Base-by-base conservation (phyloP, 1,140 invertebrate species). In the Zaprionus nigranus region DNA sequence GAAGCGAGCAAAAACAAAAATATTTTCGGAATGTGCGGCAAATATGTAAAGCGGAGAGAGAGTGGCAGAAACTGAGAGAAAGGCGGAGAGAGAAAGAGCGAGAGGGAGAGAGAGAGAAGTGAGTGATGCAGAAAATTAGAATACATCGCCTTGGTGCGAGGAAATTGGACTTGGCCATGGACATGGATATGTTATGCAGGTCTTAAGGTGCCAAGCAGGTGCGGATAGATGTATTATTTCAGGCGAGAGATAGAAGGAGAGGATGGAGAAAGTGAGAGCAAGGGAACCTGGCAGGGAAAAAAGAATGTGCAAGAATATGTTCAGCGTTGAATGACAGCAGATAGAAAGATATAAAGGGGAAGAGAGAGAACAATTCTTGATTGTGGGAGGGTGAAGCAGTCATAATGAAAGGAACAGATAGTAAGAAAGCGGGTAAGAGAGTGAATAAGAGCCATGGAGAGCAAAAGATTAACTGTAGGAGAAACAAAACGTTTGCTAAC, bases 1-100 rank as follows among this genome's bases (percentile, higher is more conserved):
- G 11, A 38, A 40, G 64, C 49, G 40, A 68, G 62, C 17, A 70
- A 80, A 78, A 80, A 78, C 78, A 78, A 80, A 80, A 80, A 78
- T 78, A 80, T 80, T 80, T 80, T 78, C 17, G 62, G 68, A 56
- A 80, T 80, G 75, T 78, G 69, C 65, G 75, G 78, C 46, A 60
- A 76, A 76, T 69, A 64, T 71, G 67, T 53, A 51, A 28, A 34
- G 26, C 30, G 51, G 68, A 17, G 26, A 53, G 26, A 34, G 54
- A 3, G 28, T 5, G 20, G 24, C 13, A n/a, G 15, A n/a, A 5
- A 13, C 9, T 13, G 30, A 9, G 40, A 46, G 6, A n/a, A n/a
- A 43, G 40, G 15, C 2, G 13, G 38, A 30, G 49, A 22, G 65
- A 24, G 13, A n/a, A n/a, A 40, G 38, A n/a, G 5, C 0, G 28